These are phyloP conservation scores for Campylorhamphus procurvoides DNA, from an alignment of 2,113 vertebrate species.

Conservation along the genomic window DNA sequence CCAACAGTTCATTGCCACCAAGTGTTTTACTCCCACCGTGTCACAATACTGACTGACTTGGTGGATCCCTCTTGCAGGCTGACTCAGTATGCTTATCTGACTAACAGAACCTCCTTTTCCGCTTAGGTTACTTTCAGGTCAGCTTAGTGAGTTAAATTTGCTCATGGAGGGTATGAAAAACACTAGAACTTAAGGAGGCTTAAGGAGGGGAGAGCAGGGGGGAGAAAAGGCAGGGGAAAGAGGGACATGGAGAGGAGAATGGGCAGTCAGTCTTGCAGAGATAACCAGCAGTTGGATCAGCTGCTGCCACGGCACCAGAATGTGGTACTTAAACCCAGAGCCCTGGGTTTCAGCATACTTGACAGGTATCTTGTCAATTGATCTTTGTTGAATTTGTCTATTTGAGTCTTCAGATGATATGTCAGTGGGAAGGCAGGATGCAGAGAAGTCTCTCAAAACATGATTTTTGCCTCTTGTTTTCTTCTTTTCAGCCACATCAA, in stretches of 20 bases:
- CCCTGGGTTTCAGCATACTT: neutral
- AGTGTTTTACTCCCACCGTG: neutral
- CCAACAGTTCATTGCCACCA: neutral
- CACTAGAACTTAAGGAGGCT: neutral
- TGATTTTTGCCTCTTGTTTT: neutral
- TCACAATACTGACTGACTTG: neutral
- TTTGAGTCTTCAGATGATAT: neutral
- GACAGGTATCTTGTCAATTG: neutral
- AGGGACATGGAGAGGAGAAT: neutral
- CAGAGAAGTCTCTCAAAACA: neutral
- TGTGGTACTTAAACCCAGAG: neutral
- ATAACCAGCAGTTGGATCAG: neutral
- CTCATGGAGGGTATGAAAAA: neutral
- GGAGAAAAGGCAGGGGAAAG: neutral
- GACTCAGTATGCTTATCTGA: neutral
- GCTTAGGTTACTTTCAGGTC: neutral
- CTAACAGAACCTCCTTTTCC: neutral
- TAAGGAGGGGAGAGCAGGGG: neutral
- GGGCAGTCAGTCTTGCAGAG: neutral
- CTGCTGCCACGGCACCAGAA: neutral
- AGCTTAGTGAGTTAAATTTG: neutral
- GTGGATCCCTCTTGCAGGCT: neutral
- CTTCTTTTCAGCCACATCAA: constrained; percentile 61
- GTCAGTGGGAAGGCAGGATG: neutral
- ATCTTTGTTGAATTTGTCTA: neutral